Evolutionary conservation across 2,797 vertebrate species (phyloP), one percentile per base, ranked within the genome.

Genomic region (Falco concolor): DNA sequence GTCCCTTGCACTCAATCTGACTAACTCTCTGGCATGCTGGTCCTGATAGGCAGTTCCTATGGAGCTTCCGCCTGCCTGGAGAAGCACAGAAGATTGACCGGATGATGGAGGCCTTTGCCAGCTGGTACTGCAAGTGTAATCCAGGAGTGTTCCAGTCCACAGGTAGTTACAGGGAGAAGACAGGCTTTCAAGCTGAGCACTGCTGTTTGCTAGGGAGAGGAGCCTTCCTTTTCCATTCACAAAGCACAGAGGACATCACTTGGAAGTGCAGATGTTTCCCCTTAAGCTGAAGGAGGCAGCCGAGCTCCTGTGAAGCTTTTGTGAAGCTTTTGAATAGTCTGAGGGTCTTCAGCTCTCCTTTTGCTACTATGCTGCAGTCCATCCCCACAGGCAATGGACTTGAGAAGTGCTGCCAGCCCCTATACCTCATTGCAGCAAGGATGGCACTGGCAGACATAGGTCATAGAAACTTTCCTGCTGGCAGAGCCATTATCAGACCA

Each of bases 91-190:
- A 99, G 98, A 99, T 99, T 8, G 99, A 99, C 90, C 98, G 99
- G n/a, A 99, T 99, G 99, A 99, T 99, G 99, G 99, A 99, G 81
- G 97, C 99, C 18, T 99, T 99, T n/a, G 99, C 99, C 38, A 98
- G 91, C 4, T 98, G 99, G 54, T 99, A 99, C 97, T 99, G 99
- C 59, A 97, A 98, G 86, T 99, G 99, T 90, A 99, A 99, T 94
- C 65, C 96, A 0, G 92, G 97, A 0, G 98, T 99, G 88, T 99
- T 99, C 97, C 99, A 99, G 96, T 99, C 99, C 3, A 98, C 98
- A 84, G 99, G 99, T 99, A 89, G 5, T 9, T 84, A 13, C 5
- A 76, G 42, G 13, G 52, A 25, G 11, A 64, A 65, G 38, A 2
- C 1, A 10, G 19, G 12, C 59, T 67, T 16, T 50, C 63, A 60